Evolutionary conservation across 1,140 invertebrate genomes (phyloP).

Genomic region (Tetragnatha versicolor): DNA sequence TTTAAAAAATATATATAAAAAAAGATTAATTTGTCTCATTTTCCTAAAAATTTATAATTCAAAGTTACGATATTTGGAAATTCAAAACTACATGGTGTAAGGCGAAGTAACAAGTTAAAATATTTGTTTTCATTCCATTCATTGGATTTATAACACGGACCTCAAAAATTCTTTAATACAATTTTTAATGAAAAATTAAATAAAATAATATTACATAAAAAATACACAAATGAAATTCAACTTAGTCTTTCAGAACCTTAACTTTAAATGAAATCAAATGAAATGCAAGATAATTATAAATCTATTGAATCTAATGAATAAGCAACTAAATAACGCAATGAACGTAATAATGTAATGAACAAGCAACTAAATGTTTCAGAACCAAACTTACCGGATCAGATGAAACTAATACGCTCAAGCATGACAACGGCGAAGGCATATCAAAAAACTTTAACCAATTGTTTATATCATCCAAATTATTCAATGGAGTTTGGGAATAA

Average conservation of each 20-base stretch:
- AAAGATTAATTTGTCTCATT: too few species aligned
- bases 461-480: slow-evolving; percentile 76
- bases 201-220: not conserved
- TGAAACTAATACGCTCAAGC: slow-evolving; percentile 86
- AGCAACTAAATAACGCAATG: too few species aligned
- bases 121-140: too few species aligned
- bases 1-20: too few species aligned
- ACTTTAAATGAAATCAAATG: not conserved
- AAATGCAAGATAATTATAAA: not conserved
- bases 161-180: not conserved
- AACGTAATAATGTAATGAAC: not conserved
- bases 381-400: slow-evolving; percentile 76
- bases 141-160: not conserved
- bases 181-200: not conserved
- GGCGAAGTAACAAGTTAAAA: too few species aligned
- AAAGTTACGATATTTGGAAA: too few species aligned
- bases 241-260: not conserved
- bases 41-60: too few species aligned
- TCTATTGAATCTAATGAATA: not conserved
- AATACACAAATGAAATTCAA: not conserved
- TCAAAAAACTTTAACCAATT: slow-evolving; percentile 92
- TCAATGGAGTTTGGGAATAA: slow-evolving; percentile 79
- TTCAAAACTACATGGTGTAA: too few species aligned
- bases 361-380: not conserved
- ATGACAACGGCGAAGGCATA: slow-evolving; percentile 84